Evolutionary conservation across 2,113 vertebrate species (phyloP).

Genomic region (Mugil cephalus): DNA sequence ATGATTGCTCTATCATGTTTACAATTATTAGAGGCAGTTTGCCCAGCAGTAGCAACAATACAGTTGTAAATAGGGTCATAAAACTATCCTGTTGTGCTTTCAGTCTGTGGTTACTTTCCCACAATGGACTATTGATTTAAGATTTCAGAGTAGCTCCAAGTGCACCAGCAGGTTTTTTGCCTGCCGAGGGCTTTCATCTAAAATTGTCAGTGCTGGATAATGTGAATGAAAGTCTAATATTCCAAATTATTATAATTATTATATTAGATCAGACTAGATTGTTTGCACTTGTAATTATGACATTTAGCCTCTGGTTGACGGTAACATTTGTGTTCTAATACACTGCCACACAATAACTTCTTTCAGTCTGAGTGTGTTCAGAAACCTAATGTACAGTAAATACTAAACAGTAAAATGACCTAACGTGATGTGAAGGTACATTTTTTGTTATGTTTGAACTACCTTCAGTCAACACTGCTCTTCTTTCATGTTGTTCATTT

Average conservation of each 20-base stretch:
- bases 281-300: background rate
- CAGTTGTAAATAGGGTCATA: slow-evolving; percentile 18
- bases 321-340: background rate
- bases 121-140: slow-evolving; percentile 55
- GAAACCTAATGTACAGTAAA: background rate
- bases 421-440: no score
- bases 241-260: slow-evolving; percentile 1
- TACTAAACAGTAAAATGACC: background rate
- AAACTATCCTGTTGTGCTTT: slow-evolving; percentile 32
- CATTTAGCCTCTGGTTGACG: background rate
- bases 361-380: background rate
- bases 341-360: background rate
- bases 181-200: slow-evolving; percentile 2
- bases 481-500: slow-evolving; percentile 1
- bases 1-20: slow-evolving; percentile 7
- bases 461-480: background rate
- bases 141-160: slow-evolving; percentile 26
- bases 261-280: slow-evolving; percentile 1
- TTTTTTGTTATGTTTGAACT: background rate
- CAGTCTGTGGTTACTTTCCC: slow-evolving; percentile 36
- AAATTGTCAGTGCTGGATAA: slow-evolving; percentile 27
- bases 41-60: slow-evolving; percentile 11
- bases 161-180: slow-evolving; percentile 4
- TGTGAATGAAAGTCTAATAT: background rate
- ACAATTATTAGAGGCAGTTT: background rate